Conservation (phyloP, 2,797 vertebrate species). For the Micromesistius poutassou region DNA sequence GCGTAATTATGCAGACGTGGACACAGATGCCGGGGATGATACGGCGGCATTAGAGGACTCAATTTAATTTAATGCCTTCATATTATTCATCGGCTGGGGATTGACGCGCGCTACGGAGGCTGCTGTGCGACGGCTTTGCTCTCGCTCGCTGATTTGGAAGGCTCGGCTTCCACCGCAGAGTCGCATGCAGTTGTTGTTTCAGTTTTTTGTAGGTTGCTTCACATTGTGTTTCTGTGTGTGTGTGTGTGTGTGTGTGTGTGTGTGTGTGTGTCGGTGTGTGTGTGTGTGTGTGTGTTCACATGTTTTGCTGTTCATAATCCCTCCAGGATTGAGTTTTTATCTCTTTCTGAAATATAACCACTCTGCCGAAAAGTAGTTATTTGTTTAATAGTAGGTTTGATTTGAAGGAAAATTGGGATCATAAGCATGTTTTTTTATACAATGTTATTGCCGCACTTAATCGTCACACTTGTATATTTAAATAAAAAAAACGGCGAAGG, state of each 20-base stretch:
- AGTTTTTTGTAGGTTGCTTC: too few species aligned
- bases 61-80: conserved; percentile 59
- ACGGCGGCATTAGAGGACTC: conserved; percentile 60
- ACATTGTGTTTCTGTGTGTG: too few species aligned
- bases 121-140: background rate
- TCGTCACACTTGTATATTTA: background rate
- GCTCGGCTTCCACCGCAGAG: background rate
- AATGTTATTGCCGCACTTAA: background rate
- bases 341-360: background rate
- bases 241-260: too few species aligned
- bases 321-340: background rate
- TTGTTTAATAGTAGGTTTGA: too few species aligned
- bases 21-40: conserved; percentile 67
- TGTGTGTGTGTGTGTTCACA: background rate
- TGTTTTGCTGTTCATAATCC: background rate
- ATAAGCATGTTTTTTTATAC: background rate
- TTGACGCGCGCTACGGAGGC: background rate
- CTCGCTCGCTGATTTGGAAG: background rate
- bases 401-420: background rate
- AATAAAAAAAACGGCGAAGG: background rate
- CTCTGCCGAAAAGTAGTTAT: background rate
- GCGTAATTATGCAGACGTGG: conserved; percentile 58
- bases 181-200: too few species aligned
- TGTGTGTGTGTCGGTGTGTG: too few species aligned
- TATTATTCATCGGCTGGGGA: conserved; percentile 62